Evolutionary conservation across 2,888 invertebrate species (phyloP), one percentile per base, ranked within the genome.

Genomic region (Drosophila rellima): DNA sequence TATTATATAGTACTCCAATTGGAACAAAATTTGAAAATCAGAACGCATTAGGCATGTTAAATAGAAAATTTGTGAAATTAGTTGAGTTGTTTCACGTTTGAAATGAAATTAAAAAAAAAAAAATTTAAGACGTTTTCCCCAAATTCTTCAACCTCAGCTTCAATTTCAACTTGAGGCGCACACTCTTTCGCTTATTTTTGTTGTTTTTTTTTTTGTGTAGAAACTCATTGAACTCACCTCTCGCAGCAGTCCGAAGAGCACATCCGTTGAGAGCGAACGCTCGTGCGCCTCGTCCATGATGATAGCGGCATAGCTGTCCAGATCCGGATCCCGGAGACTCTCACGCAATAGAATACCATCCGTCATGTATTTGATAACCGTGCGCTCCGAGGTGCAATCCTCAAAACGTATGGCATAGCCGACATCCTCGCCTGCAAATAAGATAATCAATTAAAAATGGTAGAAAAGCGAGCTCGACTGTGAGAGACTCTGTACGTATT

Each of bases 271-370:
- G 5, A 99, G 94, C 0, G 99, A 99, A 1, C 99, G 94, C 93
- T 99, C 99, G 93, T 99, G 99, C 67, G 99, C 99, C 93, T 99
- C 99, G 93, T 99, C 99, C 99, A 99, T 99, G 81, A 99, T 99
- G 82, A 99, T 94, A 0, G 98, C 99, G 90, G 98, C 97, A 93
- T 99, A 99, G 91, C 98, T 95, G 92, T 99, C 99, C 75, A 99
- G 93, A 93, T 99, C 99, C 0, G 98, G 96, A 91, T 99, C 99
- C 0, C 99, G 94, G 17, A 99, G 94, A 55, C 99, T 99, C 92
- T 99, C 99, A 67, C 99, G 94, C 20, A 99, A 94, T 47, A 99
- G 93, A 88, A 99, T 99, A 93, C 99, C 99, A 93, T 99, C 99
- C 0, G 99, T 99, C 99, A 99, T 99, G 93, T 99, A 99, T 92